These are phyloP conservation scores for Pontoporia blainvillei DNA, from an alignment of 2,113 vertebrate species.

Conservation along the genomic window DNA sequence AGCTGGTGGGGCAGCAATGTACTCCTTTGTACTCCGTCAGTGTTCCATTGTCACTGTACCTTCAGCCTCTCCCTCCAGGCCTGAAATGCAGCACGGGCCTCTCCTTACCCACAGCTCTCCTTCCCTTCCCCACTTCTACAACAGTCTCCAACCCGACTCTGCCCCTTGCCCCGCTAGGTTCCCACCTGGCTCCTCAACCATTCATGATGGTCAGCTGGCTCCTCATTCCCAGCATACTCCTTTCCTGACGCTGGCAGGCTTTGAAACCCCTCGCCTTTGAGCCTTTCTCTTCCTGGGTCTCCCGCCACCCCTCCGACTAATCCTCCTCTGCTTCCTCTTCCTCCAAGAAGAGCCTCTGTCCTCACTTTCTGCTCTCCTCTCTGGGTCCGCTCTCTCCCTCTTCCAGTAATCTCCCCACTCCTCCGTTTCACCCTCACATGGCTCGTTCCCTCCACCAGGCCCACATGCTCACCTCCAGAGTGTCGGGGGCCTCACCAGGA, in stretches of 20 bases:
- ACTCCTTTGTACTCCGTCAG: background rate
- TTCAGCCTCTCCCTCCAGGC: background rate
- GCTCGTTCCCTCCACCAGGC: background rate
- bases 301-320: background rate
- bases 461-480: background rate
- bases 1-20: background rate
- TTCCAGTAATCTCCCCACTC: background rate
- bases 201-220: fast-evolving
- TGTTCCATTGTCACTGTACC: too few relatives aligned
- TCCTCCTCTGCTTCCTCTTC: background rate
- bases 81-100: background rate
- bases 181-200: background rate
- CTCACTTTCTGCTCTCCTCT: background rate
- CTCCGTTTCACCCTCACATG: background rate
- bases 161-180: background rate
- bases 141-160: background rate
- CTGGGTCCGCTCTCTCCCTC: too few relatives aligned
- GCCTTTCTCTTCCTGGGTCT: background rate
- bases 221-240: background rate
- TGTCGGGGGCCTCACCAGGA: background rate
- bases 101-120: background rate
- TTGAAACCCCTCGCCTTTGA: background rate
- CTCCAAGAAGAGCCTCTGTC: background rate
- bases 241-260: background rate
- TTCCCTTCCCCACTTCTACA: background rate